Base-by-base conservation (phyloP, 2,797 vertebrate species). In the Tokudaia tokunoshimensis region DNA sequence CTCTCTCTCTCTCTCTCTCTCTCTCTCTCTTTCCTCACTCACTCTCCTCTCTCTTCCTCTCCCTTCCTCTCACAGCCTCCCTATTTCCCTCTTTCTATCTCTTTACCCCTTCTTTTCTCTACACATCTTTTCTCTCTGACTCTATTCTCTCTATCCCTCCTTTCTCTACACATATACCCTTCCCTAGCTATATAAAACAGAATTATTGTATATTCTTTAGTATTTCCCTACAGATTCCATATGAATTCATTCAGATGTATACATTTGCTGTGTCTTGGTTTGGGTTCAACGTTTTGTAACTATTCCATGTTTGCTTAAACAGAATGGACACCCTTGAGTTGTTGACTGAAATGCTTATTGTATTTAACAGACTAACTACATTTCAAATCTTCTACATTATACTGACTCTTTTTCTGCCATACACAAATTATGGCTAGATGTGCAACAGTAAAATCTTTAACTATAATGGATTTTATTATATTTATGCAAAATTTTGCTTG, bases 401-500 rank as follows among this genome's bases (percentile, higher is more conserved):
- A 31, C 85, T 76, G 31, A 57, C 31, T 52, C 50, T 96, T 65
- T 89, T 22, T 88, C 80, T 65, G 14, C 34, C 83, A 44, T 52
- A 80, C 34, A 90, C 34, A 84, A 76, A 74, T 85, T 89, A 85
- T 82, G 13, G 13, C 31, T 78, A 61, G 15, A 82, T 13, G 11
- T 37, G 78, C 57, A 9, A 19, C 41, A 81, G 95, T 75, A 93
- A 79, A 52, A 37, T 89, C 34, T 84, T 44, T 44, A 17, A 57
- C n/a, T 19, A 85, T 57, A 61, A 63, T 80, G 8, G 65, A 78
- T 92, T 93, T 94, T 93, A n/a, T 72, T 72, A 37, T 37, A 8
- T 72, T 37, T 93, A 50, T 93, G 10, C 91, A 72, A 85, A 61
- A 37, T 82, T 81, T 97, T 97, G 76, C 57, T 75, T 80, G 89